Base-by-base conservation (phyloP, 1,140 invertebrate genomes). In the Amphibalanus amphitrite region DNA sequence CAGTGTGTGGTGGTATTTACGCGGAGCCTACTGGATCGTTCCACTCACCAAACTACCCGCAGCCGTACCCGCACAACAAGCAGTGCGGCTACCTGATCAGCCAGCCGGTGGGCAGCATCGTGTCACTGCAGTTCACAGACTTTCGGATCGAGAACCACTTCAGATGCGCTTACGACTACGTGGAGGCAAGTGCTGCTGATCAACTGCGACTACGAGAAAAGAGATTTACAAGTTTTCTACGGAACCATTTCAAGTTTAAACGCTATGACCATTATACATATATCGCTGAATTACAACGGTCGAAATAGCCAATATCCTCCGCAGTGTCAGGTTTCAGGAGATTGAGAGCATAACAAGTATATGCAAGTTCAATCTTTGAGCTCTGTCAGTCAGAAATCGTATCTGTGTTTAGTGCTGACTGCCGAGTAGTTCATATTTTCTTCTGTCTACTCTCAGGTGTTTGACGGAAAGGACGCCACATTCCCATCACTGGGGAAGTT, bases 41-140 rank as follows among this genome's bases (percentile, higher is more conserved):
- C 4, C 80, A 80, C 64, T 90, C 90, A 3, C 91, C 92, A 0
- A 87, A 86, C 69, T 93, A 92, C 82, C 93, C 93, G 0, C 82
- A 85, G 15, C 78, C 78, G 68, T 93, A 92, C 80, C 86, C 87
- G 0, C 80, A 80, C 40, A 83, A 86, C 68, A 81, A 83, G 71
- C 80, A 84, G 29, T 97, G 94, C 77, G 82, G 83, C 17, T 97
- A 91, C 80, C 79, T 86, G n/a, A 89, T 97, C 68, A 78, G 78
- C 13, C 86, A 87, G 30, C 84, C 84, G 0, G 74, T 81, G 0
- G 83, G 85, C 0, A 86, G 84, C 78, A 80, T 83, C 1, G 87
- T 92, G 67, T 76, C 80, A 15, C 76, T 93, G 0, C 82, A 81
- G 8, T 86, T 93, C 76, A 78, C 84, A 28, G 86, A 87, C 77